Evolutionary conservation across 1,140 invertebrate genomes (phyloP), one percentile per base, ranked within the genome.

Genomic region (Musca vetustissima): DNA sequence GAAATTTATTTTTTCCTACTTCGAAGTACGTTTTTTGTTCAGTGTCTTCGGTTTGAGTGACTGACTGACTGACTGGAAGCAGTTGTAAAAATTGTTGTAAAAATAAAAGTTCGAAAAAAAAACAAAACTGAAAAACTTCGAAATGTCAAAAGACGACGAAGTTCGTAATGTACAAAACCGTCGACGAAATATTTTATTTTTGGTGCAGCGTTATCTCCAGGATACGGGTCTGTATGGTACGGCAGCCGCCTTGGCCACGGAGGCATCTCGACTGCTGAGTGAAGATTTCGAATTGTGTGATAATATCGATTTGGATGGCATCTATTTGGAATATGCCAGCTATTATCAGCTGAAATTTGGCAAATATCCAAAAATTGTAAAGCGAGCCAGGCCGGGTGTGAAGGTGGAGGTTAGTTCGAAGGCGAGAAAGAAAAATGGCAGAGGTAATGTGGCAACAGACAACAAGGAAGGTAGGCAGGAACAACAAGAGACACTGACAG

Each of bases 281-380:
- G 86, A 88, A 32, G 86, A 90, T 48, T 90, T 89, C 83, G 85
- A 89, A 75, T 86, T 97, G 1, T 97, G 95, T 83, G 95, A 98
- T 74, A 97, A 97, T 73, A 89, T 97, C 66, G 93, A 97, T 78
- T 83, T 98, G 71, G 90, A 93, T 66, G 91, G 90, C 17, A 92
- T 98, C 68, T 83, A 97, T 53, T 88, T 93, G 83, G 94, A 97
- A 73, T 98, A 93, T 81, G 91, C 91, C 72, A 91, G 90, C 64
- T 97, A 93, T 84, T 95, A 94, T 82, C 88, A 89, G 73, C 84
- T 92, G 19, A 90, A 93, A 74, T 97, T 94, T 82, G 90, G 93
- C 78, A 93, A 92, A 81, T 89, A 93, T 78, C 95, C 95, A 0
- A 90, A 89, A 78, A 87, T 88, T 90, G 28, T 91, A 88, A 89